phyloP scores from a whole-genome alignment of 2,113 vertebrate species.

The Origma solitaria region DNA sequence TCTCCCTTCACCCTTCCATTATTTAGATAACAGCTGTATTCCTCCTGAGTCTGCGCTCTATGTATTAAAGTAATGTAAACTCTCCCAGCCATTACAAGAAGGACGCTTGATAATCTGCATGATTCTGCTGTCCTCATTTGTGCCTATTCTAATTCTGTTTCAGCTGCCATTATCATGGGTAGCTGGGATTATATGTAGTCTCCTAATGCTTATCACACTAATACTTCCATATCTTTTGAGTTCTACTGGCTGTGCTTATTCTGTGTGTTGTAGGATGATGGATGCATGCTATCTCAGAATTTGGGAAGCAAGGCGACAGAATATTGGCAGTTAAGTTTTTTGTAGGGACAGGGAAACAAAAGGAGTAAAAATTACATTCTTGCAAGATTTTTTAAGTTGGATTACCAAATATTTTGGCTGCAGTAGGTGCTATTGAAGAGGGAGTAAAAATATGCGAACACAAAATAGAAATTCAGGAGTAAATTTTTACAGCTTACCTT shows the following conservation, averaged over 20 bases:
- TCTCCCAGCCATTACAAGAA: neutral
- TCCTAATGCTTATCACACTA: neutral
- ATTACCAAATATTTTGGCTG: neutral
- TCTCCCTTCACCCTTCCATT: neutral
- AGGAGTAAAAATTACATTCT: neutral
- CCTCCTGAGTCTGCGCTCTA: neutral
- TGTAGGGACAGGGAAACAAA: neutral
- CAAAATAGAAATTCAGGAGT: neutral
- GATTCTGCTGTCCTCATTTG: neutral
- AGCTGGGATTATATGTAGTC: neutral
- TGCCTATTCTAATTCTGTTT: neutral
- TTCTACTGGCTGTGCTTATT: neutral
- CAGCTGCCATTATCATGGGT: neutral
- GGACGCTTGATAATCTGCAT: neutral
- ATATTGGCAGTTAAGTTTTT: neutral
- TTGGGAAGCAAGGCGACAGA: neutral
- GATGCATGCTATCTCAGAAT: neutral
- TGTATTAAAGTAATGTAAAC: neutral
- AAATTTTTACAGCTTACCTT: neutral
- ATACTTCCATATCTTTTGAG: neutral
- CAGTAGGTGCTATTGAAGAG: neutral
- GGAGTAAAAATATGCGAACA: neutral
- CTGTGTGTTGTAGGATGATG: neutral
- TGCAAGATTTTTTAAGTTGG: neutral
- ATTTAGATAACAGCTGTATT: neutral